Conservation (phyloP, 2,888 invertebrate genomes). For the Beris chalybata region DNA sequence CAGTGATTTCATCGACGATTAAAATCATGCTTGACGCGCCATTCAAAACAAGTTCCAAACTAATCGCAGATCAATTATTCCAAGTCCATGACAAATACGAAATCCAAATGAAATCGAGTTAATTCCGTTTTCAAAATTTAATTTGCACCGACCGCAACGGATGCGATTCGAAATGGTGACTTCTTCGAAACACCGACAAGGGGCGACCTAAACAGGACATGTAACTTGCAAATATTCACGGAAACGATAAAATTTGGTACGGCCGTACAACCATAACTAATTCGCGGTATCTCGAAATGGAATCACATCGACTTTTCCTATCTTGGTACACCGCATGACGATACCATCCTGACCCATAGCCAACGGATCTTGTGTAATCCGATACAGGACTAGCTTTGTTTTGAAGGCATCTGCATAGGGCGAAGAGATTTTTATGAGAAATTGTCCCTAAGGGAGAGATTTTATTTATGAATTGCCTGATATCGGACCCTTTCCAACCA, state of each 20-base stretch:
- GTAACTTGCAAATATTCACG: slow-evolving; percentile 5
- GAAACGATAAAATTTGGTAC: slow-evolving; percentile 22
- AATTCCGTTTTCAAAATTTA: slow-evolving; percentile 20
- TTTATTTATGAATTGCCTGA: slow-evolving; percentile 15
- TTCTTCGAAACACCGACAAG: slow-evolving; percentile 10
- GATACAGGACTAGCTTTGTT: slow-evolving; percentile 20
- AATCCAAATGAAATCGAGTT: slow-evolving; percentile 10
- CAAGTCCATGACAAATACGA: slow-evolving; percentile 1
- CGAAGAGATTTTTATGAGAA: slow-evolving; percentile 19
- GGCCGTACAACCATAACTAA: slow-evolving; percentile 19
- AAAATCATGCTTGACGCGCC: no score
- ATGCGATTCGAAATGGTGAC: slow-evolving; percentile 23
- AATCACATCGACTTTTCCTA: slow-evolving; percentile 11
- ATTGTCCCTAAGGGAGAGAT: slow-evolving; percentile 16
- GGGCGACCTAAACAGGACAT: neutral
- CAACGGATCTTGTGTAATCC: slow-evolving; percentile 24
- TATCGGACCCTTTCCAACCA: neutral
- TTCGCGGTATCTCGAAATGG: slow-evolving; percentile 13
- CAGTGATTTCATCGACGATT: no score
- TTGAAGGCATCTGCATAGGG: slow-evolving; percentile 4
- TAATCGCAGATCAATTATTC: no score
- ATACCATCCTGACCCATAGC: slow-evolving; percentile 20
- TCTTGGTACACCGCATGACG: slow-evolving; percentile 17
- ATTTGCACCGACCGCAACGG: slow-evolving; percentile 26
- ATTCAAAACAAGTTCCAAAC: no score